Conservation (phyloP, 2,888 invertebrate species). For the Nemotelus nigrinus region DNA sequence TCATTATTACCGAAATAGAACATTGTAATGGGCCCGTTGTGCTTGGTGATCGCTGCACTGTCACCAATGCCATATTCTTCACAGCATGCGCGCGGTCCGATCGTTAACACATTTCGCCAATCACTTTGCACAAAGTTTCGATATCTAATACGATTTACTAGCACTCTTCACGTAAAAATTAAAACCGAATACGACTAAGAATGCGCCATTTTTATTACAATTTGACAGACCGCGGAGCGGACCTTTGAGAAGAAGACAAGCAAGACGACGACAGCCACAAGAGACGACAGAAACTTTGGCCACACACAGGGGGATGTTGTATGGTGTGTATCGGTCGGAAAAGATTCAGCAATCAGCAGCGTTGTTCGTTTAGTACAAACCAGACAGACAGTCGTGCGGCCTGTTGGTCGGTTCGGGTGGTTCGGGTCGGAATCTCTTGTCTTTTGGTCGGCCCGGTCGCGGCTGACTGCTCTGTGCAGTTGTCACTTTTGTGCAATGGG, state of each 20-base stretch:
- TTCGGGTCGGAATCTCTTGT: too few relatives aligned
- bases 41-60: slow-evolving; percentile 78
- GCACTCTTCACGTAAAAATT: slow-evolving; percentile 38
- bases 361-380: slow-evolving; percentile 22
- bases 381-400: not conserved
- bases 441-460: too few relatives aligned
- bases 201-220: slow-evolving; percentile 49
- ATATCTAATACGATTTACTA: slow-evolving; percentile 27
- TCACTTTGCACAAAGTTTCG: slow-evolving; percentile 13
- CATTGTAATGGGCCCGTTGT: slow-evolving; percentile 70
- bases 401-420: too few relatives aligned
- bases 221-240: slow-evolving; percentile 42
- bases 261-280: not conserved
- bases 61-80: slow-evolving; percentile 73
- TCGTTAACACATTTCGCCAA: slow-evolving; percentile 36
- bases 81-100: slow-evolving; percentile 4
- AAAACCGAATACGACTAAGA: slow-evolving; percentile 44
- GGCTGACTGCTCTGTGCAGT: not conserved
- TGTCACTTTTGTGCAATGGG: slow-evolving; percentile 13
- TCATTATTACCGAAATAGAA: slow-evolving; percentile 62
- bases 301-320: not conserved
- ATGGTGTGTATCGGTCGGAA: not conserved
- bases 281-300: not conserved
- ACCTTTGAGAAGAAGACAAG: slow-evolving; percentile 8
- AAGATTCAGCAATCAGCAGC: slow-evolving; percentile 25